These are phyloP conservation scores for Macrobrachium rosenbergii DNA, from an alignment of 1,140 invertebrate genomes.

Conservation along the genomic window DNA sequence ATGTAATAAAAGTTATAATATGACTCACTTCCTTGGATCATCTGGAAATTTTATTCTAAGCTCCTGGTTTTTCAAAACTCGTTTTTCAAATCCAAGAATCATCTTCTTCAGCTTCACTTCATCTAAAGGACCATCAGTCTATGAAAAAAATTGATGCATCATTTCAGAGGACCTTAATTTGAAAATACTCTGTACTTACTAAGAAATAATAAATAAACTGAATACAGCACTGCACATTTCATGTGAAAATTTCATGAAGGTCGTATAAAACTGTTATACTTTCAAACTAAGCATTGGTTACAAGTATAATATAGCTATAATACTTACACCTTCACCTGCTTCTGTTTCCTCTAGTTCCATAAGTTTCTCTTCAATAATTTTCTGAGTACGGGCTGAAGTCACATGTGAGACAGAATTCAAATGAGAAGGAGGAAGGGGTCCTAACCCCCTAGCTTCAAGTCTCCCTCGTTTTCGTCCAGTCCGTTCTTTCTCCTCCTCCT, in stretches of 20 bases:
- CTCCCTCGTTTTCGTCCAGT: conserved; percentile 42
- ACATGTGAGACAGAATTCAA: not conserved
- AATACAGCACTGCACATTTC: too few relatives aligned
- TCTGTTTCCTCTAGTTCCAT: conserved; percentile 46
- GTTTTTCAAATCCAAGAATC: conserved; percentile 93
- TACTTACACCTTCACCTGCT: conserved; percentile 35
- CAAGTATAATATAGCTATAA: not conserved
- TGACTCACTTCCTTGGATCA: conserved; percentile 79
- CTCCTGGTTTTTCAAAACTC: conserved; percentile 94
- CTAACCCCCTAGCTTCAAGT: conserved; percentile 37
- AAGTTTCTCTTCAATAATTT: conserved; percentile 55
- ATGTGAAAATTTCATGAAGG: not conserved
- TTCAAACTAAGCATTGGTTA: too few relatives aligned
- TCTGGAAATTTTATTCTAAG: conserved; percentile 99
- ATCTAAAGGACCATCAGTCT: conserved; percentile 77
- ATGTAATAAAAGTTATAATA: too few relatives aligned
- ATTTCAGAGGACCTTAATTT: too few relatives aligned
- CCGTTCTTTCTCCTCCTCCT: conserved; percentile 50
- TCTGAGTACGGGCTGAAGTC: conserved; percentile 27
- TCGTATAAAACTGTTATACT: not conserved
- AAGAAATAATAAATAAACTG: too few relatives aligned
- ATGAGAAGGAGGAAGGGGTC: conserved; percentile 31
- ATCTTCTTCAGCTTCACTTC: conserved; percentile 90
- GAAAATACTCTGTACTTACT: too few relatives aligned
- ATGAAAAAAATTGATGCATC: not conserved